These are phyloP conservation scores for Fulmarus glacialis DNA, from an alignment of 2,113 vertebrate genomes.

Conservation along the genomic window DNA sequence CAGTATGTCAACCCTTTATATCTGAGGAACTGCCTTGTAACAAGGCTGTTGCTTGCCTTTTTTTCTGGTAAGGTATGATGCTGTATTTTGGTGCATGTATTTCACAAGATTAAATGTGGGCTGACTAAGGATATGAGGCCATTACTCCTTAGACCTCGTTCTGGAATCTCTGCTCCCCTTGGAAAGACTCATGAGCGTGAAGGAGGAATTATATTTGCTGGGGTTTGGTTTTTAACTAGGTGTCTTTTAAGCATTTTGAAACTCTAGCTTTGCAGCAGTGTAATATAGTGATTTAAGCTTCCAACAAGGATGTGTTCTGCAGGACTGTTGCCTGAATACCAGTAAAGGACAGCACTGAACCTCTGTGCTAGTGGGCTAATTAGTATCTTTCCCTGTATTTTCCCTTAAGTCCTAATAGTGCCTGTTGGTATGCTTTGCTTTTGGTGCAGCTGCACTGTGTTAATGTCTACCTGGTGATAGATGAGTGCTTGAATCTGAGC, in stretches of 20 bases:
- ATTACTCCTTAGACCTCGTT: background rate
- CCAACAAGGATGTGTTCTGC: background rate
- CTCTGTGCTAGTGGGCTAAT: background rate
- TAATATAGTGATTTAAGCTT: background rate
- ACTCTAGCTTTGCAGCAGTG: background rate
- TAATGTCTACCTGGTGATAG: background rate
- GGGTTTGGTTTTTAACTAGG: background rate
- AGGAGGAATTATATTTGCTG: background rate
- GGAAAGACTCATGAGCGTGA: background rate
- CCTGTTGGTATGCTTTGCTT: background rate
- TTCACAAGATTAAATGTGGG: background rate
- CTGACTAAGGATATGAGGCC: background rate
- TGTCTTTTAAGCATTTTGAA: background rate
- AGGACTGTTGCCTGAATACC: background rate
- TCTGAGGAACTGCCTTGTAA: background rate
- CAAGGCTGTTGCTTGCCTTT: background rate
- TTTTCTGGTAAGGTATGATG: background rate
- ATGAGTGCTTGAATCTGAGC: background rate
- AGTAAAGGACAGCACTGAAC: background rate
- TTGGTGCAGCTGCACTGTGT: background rate
- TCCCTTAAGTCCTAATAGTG: background rate
- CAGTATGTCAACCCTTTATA: background rate
- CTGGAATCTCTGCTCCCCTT: background rate
- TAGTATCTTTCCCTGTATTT: background rate
- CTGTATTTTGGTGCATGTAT: fast-evolving